Evolutionary conservation across 2,888 invertebrate genomes (phyloP), one percentile per base, ranked within the genome.

Genomic region (Caenorhabditis sp.): DNA sequence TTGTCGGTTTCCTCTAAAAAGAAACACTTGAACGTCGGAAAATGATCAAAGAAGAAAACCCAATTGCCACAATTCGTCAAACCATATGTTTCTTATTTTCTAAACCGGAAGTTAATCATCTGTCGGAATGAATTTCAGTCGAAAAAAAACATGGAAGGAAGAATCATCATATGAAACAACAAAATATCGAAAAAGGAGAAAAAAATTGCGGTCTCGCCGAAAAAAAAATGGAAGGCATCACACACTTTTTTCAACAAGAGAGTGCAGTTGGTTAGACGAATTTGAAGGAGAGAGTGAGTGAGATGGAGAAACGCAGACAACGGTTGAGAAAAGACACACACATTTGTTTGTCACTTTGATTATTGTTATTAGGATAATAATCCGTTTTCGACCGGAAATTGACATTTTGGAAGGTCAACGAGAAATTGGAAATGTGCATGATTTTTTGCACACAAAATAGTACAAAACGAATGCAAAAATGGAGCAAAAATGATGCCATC

Each of bases 311-410:
- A 20, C n/a, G 43, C 12, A 56, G 56, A 54, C 31, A 31, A 31
- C 31, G 4, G 31, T 31, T 31, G 63, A 31, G 52, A 50, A 43
- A 62, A 52, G 53, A 53, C 5, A 60, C n/a, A 36, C n/a, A 38
- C 25, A 57, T 57, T n/a, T 57, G 5, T 57, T 25, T 25, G 31
- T 12, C 58, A 26, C 58, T 25, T 8, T 57, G 20, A 21, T 36
- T 57, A 43, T 43, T 43, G 43, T 43, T 43, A 43, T 43, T 43
- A 43, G 43, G 43, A 43, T 43, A 43, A 43, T 43, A 43, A 43
- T 43, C 43, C 43, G 43, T 17, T 10, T 10, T 43, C 17, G 7
- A 43, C 43, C 43, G 43, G 43, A 43, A 43, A 43, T 43, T 7
- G 43, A 43, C 14, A 2, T 43, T 43, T 43, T 43, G 31, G 4